These are phyloP conservation scores for Ptychadena robeensis DNA, from an alignment of 2,797 vertebrate genomes.

Conservation along the genomic window DNA sequence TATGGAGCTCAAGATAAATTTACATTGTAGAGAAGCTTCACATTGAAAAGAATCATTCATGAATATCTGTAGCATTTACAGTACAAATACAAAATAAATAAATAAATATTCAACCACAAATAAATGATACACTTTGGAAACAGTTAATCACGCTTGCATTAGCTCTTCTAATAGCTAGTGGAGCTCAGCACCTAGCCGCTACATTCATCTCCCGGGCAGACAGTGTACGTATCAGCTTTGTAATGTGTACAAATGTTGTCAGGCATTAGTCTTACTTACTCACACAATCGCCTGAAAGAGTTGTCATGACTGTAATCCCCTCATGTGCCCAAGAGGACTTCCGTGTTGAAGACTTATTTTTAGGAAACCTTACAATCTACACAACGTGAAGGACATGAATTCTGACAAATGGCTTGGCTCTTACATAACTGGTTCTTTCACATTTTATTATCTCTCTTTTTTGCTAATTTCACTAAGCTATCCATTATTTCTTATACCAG, in stretches of 20 bases:
- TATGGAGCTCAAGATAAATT: neutral
- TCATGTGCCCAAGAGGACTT: neutral
- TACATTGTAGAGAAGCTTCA: neutral
- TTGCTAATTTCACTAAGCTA: neutral
- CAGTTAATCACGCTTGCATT: neutral
- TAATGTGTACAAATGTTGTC: constrained; percentile 1
- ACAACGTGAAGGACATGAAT: neutral
- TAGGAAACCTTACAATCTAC: neutral
- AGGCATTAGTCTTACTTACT: constrained; percentile 6
- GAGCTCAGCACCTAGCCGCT: neutral
- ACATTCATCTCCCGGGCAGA: neutral
- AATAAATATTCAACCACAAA: too few species aligned
- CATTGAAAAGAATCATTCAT: neutral
- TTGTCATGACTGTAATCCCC: neutral
- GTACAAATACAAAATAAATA: neutral
- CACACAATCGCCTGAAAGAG: neutral
- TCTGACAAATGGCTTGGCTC: neutral
- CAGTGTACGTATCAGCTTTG: neutral
- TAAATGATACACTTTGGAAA: neutral
- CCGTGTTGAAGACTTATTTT: neutral
- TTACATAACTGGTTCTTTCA: neutral
- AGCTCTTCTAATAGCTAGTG: neutral
- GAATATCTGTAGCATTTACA: neutral
- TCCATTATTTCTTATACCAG: neutral
- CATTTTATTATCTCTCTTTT: neutral